Base-by-base conservation (phyloP, 1,140 invertebrate species). In the Hylyphantes graminicola region DNA sequence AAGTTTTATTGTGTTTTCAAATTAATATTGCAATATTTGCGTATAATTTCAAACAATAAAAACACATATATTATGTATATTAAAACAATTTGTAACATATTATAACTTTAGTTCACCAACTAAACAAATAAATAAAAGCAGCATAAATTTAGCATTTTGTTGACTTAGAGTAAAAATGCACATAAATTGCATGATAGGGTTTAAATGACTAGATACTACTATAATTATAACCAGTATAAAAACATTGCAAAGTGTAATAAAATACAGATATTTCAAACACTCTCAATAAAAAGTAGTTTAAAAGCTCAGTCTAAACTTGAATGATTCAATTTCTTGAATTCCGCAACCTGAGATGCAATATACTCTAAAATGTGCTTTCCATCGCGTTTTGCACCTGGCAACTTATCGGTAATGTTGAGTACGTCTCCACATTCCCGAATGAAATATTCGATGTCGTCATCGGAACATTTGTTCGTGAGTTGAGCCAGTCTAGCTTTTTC, bases 401-500 rank as follows among this genome's bases (percentile, higher is more conserved):
- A 86, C 73, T 90, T 89, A 63, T 89, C 87, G 7, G 89, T 88
- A 19, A 92, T 88, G 64, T 91, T 93, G 61, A 96, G 90, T 74
- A 97, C 94, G 68, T 95, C 93, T 0, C 94, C 95, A 89, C 96
- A 97, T 91, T 98, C 97, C 68, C 93, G 91, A 2, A 98, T 93
- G 88, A 94, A 98, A 90, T 97, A 96, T 88, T 97, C 96, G 80
- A 99, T 89, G 88, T 93, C 93, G 85, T 91, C 90, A 87, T 95
- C 93, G 59, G 94, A 90, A 90, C 96, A 99, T 91, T 98, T 98
- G 88, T 99, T 98, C 0, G 97, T 95, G 53, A 93, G 92, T 88
- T 98, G 95, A 0, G 97, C 96, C 15, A 99, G 90, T 88, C 96
- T 94, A 0, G 95, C 93, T 76, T 95, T 93, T 88, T 98, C 95